phyloP scores from a whole-genome alignment of 2,797 vertebrate species.

The Falco peregrinus region DNA sequence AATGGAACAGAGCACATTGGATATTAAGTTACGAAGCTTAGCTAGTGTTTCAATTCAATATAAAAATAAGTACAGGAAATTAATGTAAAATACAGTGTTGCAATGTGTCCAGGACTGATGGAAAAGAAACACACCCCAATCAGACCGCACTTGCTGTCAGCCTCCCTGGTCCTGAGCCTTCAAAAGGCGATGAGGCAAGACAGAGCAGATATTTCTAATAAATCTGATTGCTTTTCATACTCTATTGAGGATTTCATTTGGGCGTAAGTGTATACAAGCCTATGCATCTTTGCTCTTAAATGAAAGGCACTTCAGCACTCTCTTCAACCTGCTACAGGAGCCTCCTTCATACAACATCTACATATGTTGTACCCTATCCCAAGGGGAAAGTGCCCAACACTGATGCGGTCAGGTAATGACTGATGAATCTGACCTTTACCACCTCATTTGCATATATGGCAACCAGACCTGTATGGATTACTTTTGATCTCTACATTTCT shows the following conservation, averaged over 20 bases:
- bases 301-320: background rate
- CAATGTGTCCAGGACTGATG: background rate
- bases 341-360: background rate
- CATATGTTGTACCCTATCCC: background rate
- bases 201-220: background rate
- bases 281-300: background rate
- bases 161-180: rapidly evolving
- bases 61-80: background rate
- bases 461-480: background rate
- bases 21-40: background rate
- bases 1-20: background rate
- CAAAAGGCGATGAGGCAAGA: background rate
- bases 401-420: rapidly evolving
- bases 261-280: background rate
- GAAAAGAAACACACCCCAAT: background rate
- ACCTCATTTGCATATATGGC: background rate
- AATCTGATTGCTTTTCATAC: background rate
- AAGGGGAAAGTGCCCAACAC: rapidly evolving
- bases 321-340: background rate
- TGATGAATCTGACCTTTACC: background rate
- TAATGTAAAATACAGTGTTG: background rate
- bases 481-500: background rate
- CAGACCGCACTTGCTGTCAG: rapidly evolving
- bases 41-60: background rate
- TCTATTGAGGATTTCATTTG: background rate